Conservation (phyloP, 2,113 vertebrate genomes). For the Xiphorhynchus elegans region DNA sequence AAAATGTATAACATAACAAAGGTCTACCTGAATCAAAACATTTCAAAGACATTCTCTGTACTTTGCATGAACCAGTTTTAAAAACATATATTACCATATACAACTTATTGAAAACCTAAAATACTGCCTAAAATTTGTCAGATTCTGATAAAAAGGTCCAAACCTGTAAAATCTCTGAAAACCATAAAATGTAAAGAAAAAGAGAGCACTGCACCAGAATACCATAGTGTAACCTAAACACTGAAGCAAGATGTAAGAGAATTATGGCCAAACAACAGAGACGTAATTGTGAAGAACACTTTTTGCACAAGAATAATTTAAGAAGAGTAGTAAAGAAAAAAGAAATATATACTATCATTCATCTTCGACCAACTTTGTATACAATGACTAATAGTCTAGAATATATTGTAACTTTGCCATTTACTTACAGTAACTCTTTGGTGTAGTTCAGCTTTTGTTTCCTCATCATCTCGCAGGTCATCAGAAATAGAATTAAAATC, state of each 20-base stretch:
- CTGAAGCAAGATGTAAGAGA: neutral
- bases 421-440: conserved; percentile 87
- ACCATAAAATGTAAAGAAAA: neutral
- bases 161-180: neutral
- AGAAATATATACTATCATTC: neutral
- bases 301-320: neutral
- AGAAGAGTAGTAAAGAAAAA: neutral
- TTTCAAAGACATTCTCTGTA: neutral
- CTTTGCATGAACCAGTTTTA: neutral
- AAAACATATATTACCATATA: neutral
- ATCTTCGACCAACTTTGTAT: neutral
- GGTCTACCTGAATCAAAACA: neutral
- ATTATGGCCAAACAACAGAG: neutral
- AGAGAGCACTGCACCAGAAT: neutral
- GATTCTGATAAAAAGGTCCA: neutral
- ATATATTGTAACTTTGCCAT: neutral
- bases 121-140: neutral
- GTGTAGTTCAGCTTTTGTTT: conserved; percentile 89
- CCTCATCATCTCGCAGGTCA: conserved; percentile 86
- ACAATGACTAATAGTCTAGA: neutral
- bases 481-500: conserved; percentile 86
- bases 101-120: neutral
- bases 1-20: neutral
- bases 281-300: neutral
- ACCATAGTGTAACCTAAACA: neutral